These are phyloP conservation scores for Apamea monoglypha DNA, from an alignment of 2,888 invertebrate genomes.

Conservation along the genomic window DNA sequence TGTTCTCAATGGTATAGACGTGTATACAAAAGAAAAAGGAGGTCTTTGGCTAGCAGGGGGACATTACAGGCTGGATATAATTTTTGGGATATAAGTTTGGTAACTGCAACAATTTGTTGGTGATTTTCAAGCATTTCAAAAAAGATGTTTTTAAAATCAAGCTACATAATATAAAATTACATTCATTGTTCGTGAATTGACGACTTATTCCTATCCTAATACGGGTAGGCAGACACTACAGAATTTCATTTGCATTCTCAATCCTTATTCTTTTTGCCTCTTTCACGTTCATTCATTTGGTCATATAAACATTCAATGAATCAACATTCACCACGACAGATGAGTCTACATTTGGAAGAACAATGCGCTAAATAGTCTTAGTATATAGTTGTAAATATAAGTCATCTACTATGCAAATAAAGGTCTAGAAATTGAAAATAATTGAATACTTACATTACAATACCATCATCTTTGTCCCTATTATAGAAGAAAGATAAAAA, in stretches of 20 bases:
- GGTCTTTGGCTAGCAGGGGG: background rate
- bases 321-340: background rate
- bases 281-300: constrained; percentile 8
- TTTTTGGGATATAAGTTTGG: background rate
- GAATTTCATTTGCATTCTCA: background rate
- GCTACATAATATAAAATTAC: background rate
- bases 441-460: background rate
- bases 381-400: constrained; percentile 25
- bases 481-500: background rate
- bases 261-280: background rate
- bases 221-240: background rate
- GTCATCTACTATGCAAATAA: background rate
- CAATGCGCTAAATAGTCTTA: background rate
- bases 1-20: background rate
- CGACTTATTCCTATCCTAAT: background rate
- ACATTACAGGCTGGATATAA: background rate
- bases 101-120: background rate
- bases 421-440: background rate
- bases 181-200: background rate
- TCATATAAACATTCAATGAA: constrained; percentile 9
- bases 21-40: background rate
- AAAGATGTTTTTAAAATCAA: background rate
- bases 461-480: background rate
- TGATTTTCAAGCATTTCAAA: background rate
- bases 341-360: constrained; percentile 1